These are phyloP conservation scores for Alouatta palliata DNA, from an alignment of 2,113 vertebrate genomes.

Conservation along the genomic window DNA sequence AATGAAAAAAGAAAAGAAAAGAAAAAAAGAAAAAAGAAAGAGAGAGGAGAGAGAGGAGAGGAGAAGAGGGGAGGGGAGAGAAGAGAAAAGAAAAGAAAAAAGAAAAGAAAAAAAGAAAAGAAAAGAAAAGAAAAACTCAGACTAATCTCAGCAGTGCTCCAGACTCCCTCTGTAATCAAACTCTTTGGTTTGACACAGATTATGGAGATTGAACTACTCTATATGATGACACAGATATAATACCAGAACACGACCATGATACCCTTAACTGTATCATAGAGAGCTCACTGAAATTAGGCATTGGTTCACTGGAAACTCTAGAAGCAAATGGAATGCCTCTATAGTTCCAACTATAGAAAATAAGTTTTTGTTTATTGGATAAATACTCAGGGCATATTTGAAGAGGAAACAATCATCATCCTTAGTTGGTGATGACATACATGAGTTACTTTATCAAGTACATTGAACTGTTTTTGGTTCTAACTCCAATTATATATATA, in stretches of 20 bases:
- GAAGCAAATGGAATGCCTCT: neutral
- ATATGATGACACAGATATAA: neutral
- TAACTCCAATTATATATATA: neutral
- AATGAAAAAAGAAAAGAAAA: too few species aligned
- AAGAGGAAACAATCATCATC: neutral
- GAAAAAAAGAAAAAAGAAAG: too few species aligned
- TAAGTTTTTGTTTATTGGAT: neutral
- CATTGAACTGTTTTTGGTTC: neutral
- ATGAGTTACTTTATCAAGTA: neutral
- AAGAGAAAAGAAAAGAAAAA: too few species aligned
- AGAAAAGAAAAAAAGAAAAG: too few species aligned
- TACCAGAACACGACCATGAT: neutral
- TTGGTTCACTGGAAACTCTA: neutral
- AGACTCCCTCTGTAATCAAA: neutral
- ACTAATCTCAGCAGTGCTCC: neutral
- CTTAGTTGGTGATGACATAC: neutral
- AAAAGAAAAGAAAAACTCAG: neutral
- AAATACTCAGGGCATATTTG: neutral
- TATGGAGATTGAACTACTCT: neutral
- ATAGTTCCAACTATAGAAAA: neutral
- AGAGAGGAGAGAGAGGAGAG: too few species aligned
- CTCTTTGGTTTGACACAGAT: neutral
- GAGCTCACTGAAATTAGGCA: neutral
- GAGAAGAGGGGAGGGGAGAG: too few species aligned
- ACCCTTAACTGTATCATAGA: neutral